A percentile compares a stretch with the other conserved stretches of the same genome.
phyloP scores from a whole-genome alignment of 2,888 invertebrate species.

The Scrobipalpa costella region DNA sequence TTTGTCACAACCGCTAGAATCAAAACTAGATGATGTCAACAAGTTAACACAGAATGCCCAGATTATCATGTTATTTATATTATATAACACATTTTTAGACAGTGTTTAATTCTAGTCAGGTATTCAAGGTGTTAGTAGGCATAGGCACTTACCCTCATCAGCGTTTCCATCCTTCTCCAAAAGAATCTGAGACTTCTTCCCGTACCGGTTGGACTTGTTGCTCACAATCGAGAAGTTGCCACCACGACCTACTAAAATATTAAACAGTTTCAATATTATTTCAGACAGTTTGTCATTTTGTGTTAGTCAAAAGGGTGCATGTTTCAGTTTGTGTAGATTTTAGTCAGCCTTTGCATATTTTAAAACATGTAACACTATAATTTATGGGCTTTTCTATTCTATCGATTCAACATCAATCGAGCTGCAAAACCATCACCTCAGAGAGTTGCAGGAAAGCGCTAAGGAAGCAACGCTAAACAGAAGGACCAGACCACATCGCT shows the following conservation, averaged over 20 bases:
- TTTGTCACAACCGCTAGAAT: no score
- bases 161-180: constrained; percentile 68
- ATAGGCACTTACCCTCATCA: constrained; percentile 67
- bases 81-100: no score
- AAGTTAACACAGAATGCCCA: no score
- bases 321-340: neutral
- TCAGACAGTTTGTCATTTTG: neutral
- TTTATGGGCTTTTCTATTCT: constrained; percentile 3
- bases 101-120: no score
- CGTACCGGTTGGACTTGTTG: constrained; percentile 92
- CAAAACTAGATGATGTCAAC: no score
- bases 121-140: no score
- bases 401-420: neutral
- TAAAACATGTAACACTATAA: no score
- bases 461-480: neutral
- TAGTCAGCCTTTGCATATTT: no score
- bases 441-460: neutral
- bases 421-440: neutral
- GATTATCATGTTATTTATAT: no score
- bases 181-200: constrained; percentile 85
- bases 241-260: constrained; percentile 87
- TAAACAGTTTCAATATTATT: neutral
- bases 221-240: constrained; percentile 94
- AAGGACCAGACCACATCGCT: neutral
- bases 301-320: neutral